Evolutionary conservation across 2,113 vertebrate species (phyloP).

Genomic region (Tauraco erythrolophus): DNA sequence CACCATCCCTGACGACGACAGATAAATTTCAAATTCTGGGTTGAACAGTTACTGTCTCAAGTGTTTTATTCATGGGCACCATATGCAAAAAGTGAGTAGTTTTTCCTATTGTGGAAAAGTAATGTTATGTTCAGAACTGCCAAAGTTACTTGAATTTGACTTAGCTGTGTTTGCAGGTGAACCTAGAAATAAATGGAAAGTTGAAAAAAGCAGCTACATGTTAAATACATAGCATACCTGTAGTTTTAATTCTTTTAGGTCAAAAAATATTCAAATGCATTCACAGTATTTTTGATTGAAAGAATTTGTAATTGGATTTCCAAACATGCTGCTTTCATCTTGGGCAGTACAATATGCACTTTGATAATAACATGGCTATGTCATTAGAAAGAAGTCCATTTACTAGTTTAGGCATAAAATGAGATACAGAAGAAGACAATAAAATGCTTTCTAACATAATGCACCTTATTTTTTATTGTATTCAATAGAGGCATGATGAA

Average conservation of each 20-base stretch:
- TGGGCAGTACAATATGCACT: conserved; percentile 82
- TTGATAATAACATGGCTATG: conserved; percentile 95
- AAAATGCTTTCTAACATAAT: conserved; percentile 87
- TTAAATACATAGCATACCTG: conserved; percentile 90
- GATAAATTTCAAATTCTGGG: conserved; percentile 32
- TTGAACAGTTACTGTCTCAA: conserved; percentile 16
- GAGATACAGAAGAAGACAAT: conserved; percentile 90
- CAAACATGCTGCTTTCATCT: conserved; percentile 87
- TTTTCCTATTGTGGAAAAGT: conserved; percentile 76
- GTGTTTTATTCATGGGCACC: conserved; percentile 59
- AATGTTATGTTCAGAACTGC: conserved; percentile 86
- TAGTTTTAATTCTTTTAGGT: conserved; percentile 89
- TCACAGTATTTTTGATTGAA: conserved; percentile 92
- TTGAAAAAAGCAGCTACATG: conserved; percentile 84
- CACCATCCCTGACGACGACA: not conserved
- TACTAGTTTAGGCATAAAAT: conserved; percentile 89
- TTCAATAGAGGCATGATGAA: conserved; percentile 88
- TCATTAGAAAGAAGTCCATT: conserved; percentile 91
- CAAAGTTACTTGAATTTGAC: conserved; percentile 82
- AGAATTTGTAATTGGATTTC: conserved; percentile 96
- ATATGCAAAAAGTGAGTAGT: conserved; percentile 54
- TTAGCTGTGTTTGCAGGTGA: conserved; percentile 72
- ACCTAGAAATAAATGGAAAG: conserved; percentile 73
- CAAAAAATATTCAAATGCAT: conserved; percentile 89
- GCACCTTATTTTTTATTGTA: conserved; percentile 81